Conservation (phyloP, 2,113 vertebrate species). For the Erythrolamprus reginae region DNA sequence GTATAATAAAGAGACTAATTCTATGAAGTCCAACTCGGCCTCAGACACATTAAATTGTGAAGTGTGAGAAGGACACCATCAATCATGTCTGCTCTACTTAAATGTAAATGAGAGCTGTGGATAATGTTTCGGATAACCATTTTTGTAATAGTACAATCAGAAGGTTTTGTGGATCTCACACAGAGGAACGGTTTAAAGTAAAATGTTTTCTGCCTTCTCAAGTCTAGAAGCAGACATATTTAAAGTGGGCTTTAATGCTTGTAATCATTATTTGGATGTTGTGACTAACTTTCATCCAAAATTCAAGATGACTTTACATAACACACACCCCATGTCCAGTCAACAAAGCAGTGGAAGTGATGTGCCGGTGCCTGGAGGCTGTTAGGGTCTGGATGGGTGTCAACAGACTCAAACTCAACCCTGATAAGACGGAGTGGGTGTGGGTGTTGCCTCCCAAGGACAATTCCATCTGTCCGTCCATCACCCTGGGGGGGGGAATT, state of each 20-base stretch:
- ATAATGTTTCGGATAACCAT: slow-evolving; percentile 58
- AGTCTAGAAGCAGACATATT: slow-evolving; percentile 25
- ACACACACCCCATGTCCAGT: too few species aligned
- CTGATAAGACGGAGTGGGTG: too few species aligned
- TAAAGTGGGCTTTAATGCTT: background rate
- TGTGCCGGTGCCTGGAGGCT: too few species aligned
- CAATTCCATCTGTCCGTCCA: too few species aligned
- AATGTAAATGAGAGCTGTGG: slow-evolving; percentile 62
- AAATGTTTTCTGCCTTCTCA: slow-evolving; percentile 35
- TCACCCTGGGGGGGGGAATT: too few species aligned
- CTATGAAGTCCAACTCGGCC: slow-evolving; percentile 50
- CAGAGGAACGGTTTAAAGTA: slow-evolving; percentile 44
- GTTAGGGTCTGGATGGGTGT: too few species aligned
- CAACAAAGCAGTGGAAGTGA: too few species aligned
- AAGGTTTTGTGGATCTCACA: background rate
- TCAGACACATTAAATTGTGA: slow-evolving; percentile 57
- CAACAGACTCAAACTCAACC: too few species aligned
- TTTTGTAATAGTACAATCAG: slow-evolving; percentile 44
- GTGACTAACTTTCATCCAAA: slow-evolving; percentile 27
- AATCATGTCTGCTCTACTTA: slow-evolving; percentile 62
- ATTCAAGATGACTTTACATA: slow-evolving; percentile 21
- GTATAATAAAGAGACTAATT: slow-evolving; percentile 63
- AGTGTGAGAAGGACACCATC: slow-evolving; percentile 48
- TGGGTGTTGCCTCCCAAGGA: too few species aligned
- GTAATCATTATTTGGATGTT: slow-evolving; percentile 33